Evolutionary conservation across 2,888 invertebrate genomes (phyloP).

Genomic region (Anoncus sp.): DNA sequence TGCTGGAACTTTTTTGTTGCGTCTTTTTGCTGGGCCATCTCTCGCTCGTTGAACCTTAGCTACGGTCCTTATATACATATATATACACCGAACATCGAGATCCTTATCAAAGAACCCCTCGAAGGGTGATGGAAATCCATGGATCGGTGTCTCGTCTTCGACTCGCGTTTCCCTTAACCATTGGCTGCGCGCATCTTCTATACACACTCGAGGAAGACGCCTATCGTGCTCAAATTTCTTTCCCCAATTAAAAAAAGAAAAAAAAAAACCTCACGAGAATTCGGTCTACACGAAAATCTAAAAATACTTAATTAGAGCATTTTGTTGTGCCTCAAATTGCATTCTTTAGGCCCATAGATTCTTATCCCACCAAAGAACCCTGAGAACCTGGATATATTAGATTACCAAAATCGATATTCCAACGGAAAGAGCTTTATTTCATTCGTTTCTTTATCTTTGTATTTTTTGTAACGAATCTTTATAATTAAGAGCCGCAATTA

Average conservation of each 20-base stretch:
- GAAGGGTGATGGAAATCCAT: slow-evolving; percentile 68
- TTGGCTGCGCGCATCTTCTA: not conserved
- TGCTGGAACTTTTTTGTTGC: slow-evolving; percentile 78
- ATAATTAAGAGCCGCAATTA: slow-evolving; percentile 15
- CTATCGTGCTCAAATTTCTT: slow-evolving; percentile 38
- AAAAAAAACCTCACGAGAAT: slow-evolving; percentile 14
- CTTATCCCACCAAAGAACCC: slow-evolving; percentile 21
- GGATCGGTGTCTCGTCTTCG: slow-evolving; percentile 62
- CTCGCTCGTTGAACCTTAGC: slow-evolving; percentile 55
- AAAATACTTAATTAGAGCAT: slow-evolving; percentile 48
- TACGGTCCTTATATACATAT: slow-evolving; percentile 42
- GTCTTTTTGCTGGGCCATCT: slow-evolving; percentile 53
- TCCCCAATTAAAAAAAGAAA: slow-evolving; percentile 37
- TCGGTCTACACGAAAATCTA: slow-evolving; percentile 25
- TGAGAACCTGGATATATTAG: slow-evolving; percentile 21
- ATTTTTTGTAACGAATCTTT: slow-evolving; percentile 3
- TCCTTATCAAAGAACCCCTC: slow-evolving; percentile 61
- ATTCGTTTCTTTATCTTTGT: not conserved
- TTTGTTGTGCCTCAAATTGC: not conserved
- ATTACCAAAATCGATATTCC: slow-evolving; percentile 15
- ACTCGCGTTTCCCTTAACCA: slow-evolving; percentile 20
- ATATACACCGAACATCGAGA: slow-evolving; percentile 59
- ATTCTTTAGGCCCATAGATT: not conserved
- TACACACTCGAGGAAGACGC: slow-evolving; percentile 20
- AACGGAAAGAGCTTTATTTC: slow-evolving; percentile 4